Base-by-base conservation (phyloP, 1,140 invertebrate genomes). In the Protaetia brevitarsis region DNA sequence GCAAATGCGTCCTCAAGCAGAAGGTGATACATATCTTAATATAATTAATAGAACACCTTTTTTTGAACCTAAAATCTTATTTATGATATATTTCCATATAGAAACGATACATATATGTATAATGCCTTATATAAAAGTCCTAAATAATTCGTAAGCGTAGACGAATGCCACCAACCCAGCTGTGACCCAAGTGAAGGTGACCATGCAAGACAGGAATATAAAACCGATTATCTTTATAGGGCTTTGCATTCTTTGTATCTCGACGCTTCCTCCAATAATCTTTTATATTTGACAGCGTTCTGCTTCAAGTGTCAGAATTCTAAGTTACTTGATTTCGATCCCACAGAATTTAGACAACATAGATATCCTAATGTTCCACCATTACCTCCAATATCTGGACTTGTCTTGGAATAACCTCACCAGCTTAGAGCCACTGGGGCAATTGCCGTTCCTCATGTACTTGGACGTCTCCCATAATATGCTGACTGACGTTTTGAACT, bases 371-470 rank as follows among this genome's bases (percentile, higher is more conserved):
- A 64, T 59, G 56, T 34, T 41, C 6, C 72, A 71, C 41, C 66
- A 63, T 10, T 71, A 71, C 62, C 30, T 76, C n/a, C 74, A 75
- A 51, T 74, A 73, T 60, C 16, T 76, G 11, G 70, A 76, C 64
- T 51, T 76, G 4, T 72, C 73, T 0, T 63, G 60, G 7, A 76
- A 76, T 64, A 29, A 65, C n/a, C 31, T 76, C 6, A 64, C 57
- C 2, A 63, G 61, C 29, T 62, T 76, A 23, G 28, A 63, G 34
- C 16, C 71, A 11, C 31, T 76, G 1, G 65, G 66, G 0, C 21
- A 69, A 28, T 36, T 74, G 11, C 72, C 72, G 5, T 75, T 69
- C 41, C 57, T 76, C 16, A 74, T 74, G 64, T 71, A 73, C 65
- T 64, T 76, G 37, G 67, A 76, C 61, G 72, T 73, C 6, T 76